Percentiles rank a stretch among this genome's conserved stretches.
Conservation (phyloP, 1,140 invertebrate genomes). For the Megalonaias nervosa region DNA sequence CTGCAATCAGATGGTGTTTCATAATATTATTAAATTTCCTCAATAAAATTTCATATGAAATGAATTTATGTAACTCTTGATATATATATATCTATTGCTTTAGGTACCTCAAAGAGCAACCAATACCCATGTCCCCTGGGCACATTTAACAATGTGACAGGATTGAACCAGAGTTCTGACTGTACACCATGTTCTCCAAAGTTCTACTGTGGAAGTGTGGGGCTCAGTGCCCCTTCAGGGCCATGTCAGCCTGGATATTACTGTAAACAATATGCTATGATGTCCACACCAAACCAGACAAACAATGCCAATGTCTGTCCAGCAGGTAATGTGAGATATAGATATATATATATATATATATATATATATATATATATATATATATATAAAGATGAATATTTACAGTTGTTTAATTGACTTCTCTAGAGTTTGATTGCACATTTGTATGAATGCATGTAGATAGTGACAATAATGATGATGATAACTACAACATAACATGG, state of each 20-base stretch:
- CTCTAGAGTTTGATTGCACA: too few species aligned
- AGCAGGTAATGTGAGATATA: constrained; percentile 51
- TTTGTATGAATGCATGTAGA: too few species aligned
- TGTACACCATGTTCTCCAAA: constrained; percentile 60
- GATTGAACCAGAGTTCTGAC: constrained; percentile 53
- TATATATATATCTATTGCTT: background rate
- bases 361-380: too few species aligned
- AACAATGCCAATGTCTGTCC: constrained; percentile 62
- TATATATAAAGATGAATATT: too few species aligned
- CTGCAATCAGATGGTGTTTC: too few species aligned
- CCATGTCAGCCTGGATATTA: constrained; percentile 61
- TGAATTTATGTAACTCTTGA: too few species aligned
- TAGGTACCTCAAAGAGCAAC: constrained; percentile 50
- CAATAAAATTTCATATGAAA: too few species aligned
- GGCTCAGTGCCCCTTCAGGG: constrained; percentile 52
- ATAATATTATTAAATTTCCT: too few species aligned
- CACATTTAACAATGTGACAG: constrained; percentile 62
- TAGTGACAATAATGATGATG: too few species aligned
- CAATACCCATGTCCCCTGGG: constrained; percentile 59
- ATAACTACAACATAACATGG: too few species aligned
- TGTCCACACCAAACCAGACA: constrained; percentile 59
- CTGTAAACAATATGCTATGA: constrained; percentile 54
- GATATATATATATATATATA: too few species aligned
- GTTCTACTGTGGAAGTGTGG: constrained; percentile 57
- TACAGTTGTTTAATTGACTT: too few species aligned